phyloP scores from a whole-genome alignment of 2,888 invertebrate species.

The Anticlea derivata region DNA sequence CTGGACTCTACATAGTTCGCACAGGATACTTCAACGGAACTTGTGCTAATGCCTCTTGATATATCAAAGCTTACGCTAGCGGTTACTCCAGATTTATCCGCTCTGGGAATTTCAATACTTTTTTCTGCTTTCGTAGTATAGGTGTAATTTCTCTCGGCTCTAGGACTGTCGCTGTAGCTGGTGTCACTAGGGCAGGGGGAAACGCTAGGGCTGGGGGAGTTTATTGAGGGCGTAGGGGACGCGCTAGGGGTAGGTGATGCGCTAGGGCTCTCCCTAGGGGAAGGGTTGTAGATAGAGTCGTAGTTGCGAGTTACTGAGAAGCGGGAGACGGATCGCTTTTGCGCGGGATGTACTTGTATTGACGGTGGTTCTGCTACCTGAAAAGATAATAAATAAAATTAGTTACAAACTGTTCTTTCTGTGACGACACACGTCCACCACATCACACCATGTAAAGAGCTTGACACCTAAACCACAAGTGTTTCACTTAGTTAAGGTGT shows the following conservation, averaged over 20 bases:
- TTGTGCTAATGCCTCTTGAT: too few species aligned
- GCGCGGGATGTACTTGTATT: slow-evolving; percentile 83
- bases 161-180: slow-evolving; percentile 20
- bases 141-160: not conserved
- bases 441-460: too few species aligned
- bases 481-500: too few species aligned
- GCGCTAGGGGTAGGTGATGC: slow-evolving; percentile 36
- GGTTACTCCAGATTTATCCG: not conserved
- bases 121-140: too few species aligned
- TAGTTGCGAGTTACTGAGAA: slow-evolving; percentile 78
- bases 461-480: too few species aligned
- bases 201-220: slow-evolving; percentile 21
- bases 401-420: too few species aligned
- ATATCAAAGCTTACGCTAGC: not conserved
- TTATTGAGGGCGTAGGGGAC: slow-evolving; percentile 17
- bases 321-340: slow-evolving; percentile 72
- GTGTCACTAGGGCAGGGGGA: slow-evolving; percentile 26
- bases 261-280: slow-evolving; percentile 44
- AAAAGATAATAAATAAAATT: slow-evolving; percentile 6
- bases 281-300: slow-evolving; percentile 63
- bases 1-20: not conserved
- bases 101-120: not conserved
- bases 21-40: too few species aligned
- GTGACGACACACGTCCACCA: too few species aligned
- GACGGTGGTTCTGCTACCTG: slow-evolving; percentile 73